Conservation (phyloP, 2,113 vertebrate genomes). For the Rhinolophus sinicus region DNA sequence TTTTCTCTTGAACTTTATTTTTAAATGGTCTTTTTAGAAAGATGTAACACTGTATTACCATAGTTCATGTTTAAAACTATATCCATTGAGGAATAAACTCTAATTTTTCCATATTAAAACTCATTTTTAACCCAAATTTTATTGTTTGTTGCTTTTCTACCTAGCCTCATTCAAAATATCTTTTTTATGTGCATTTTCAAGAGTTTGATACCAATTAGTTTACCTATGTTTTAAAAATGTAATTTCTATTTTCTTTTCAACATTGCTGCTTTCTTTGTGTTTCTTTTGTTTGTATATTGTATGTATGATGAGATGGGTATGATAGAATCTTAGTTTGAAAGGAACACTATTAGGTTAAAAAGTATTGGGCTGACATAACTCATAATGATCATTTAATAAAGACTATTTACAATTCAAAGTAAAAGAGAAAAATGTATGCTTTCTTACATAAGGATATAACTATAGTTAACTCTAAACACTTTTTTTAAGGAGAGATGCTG, state of each 20-base stretch:
- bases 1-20: conserved; percentile 25
- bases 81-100: neutral
- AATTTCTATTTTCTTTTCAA: conserved; percentile 77
- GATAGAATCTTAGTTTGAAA: neutral
- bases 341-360: conserved; percentile 11
- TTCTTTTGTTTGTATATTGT: conserved; percentile 68
- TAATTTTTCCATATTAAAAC: neutral
- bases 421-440: neutral
- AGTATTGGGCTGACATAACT: neutral
- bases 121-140: neutral
- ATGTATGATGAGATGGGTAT: conserved; percentile 76
- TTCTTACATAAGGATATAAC: neutral
- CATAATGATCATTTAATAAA: neutral
- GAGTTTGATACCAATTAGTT: conserved; percentile 30
- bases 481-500: neutral
- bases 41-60: neutral
- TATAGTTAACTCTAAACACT: neutral
- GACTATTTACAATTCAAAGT: neutral
- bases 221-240: conserved; percentile 15
- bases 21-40: conserved; percentile 10
- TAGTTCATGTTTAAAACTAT: neutral
- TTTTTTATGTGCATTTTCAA: conserved; percentile 8
- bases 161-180: neutral
- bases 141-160: neutral
- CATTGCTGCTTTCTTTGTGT: conserved; percentile 49